Base-by-base conservation (phyloP, 2,113 vertebrate species). In the Jacana jacana region DNA sequence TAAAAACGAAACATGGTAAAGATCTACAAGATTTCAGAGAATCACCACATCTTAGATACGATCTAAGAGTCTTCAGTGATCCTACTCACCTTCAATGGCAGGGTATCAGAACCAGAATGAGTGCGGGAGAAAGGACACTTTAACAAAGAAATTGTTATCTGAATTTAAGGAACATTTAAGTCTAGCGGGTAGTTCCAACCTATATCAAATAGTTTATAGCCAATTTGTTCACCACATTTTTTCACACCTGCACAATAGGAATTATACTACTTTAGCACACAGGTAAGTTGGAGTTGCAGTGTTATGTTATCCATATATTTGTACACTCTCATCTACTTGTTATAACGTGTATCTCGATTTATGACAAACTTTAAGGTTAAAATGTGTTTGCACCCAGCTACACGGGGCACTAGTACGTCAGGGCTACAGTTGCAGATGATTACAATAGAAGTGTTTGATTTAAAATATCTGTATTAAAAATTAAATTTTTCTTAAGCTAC, bases 391-490 rank as follows among this genome's bases (percentile, higher is more conserved):
- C 25, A 70, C 42, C 20, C 51, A 55, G 65, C 39, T 66, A 37
- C 2, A 0, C 1, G 10, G 75, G n/a, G 42, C 35, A 82, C 6
- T 5, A 31, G 49, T 14, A 91, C 15, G 33, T 81, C 78, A 55
- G 30, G 61, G 33, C 40, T 64, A 65, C 24, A 61, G 40, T 1
- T 57, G 39, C 2, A 40, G n/a, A 63, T 2, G 9, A 49, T 9
- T 7, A 42, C 54, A 52, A 39, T 0, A 71, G 28, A 78, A 77
- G 81, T 0, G 39, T 7, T 19, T 4, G 7, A 2, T 20, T 80
- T 66, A 5, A 61, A 85, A 61, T 16, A 9, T 25, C 44, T 42
- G 1, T 8, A 51, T 51, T 30, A 66, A 83, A 81, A 81, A 73
- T 46, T 11, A 66, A 66, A 13, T 35, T 37, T 24, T 42, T 35